phyloP scores from a whole-genome alignment of 2,888 invertebrate genomes.

The Thereva nobilitata region DNA sequence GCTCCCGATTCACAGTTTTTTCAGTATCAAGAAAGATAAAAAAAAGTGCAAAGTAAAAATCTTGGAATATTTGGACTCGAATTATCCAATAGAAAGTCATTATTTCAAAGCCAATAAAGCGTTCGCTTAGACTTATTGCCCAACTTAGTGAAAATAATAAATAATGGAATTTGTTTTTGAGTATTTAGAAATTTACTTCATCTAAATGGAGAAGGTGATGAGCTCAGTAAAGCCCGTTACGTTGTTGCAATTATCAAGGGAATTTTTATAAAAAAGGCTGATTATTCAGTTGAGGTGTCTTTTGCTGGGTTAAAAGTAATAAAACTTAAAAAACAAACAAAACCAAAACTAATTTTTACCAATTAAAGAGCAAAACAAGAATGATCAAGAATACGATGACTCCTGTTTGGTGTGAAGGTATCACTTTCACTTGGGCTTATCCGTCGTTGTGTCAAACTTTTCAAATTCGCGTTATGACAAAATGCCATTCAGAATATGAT shows the following conservation, averaged over 20 bases:
- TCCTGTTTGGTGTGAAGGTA: constrained; percentile 76
- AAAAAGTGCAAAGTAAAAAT: no score
- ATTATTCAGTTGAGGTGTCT: constrained; percentile 53
- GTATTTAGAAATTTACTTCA: constrained; percentile 67
- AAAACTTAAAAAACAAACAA: not conserved
- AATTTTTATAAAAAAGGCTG: constrained; percentile 55
- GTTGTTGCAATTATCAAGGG: constrained; percentile 64
- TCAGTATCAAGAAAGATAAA: no score
- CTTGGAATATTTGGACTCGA: no score
- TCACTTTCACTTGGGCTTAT: constrained; percentile 79
- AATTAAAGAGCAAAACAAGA: constrained; percentile 61
- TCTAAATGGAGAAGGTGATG: constrained; percentile 59
- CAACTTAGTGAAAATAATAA: not conserved
- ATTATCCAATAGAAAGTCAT: no score
- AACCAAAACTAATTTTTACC: constrained; percentile 7
- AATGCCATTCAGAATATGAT: constrained; percentile 51
- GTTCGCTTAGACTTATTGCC: no score
- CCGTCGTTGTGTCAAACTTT: constrained; percentile 78
- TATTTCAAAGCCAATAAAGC: no score
- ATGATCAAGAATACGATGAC: constrained; percentile 64
- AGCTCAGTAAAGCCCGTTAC: constrained; percentile 62
- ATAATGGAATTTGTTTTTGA: constrained; percentile 2
- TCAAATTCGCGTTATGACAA: constrained; percentile 65
- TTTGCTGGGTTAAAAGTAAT: constrained; percentile 50
- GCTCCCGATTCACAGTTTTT: no score